Evolutionary conservation across 2,797 vertebrate species (phyloP).

Genomic region (Delichon dasypus): DNA sequence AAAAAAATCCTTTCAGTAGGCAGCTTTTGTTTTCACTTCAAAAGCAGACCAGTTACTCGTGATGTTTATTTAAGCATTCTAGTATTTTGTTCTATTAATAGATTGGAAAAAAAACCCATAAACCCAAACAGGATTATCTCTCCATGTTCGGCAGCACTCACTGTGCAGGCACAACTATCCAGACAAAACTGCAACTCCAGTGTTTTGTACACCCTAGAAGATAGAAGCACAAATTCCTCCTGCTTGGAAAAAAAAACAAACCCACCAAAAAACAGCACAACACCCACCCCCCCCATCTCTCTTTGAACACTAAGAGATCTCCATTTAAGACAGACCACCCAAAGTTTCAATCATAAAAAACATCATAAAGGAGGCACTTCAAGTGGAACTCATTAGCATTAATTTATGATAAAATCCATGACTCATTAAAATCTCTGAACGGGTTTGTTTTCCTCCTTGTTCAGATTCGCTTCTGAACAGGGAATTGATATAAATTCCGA

Average conservation of each 20-base stretch:
- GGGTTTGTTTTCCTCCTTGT: not conserved
- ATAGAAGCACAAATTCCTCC: constrained; percentile 18
- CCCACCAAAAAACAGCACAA: no score
- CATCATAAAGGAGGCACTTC: constrained; percentile 40
- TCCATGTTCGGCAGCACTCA: constrained; percentile 18
- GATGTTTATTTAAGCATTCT: not conserved
- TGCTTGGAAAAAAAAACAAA: not conserved
- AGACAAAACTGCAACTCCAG: not conserved
- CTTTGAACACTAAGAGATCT: constrained; percentile 55
- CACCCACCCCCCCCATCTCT: not conserved
- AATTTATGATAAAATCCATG: constrained; percentile 1
- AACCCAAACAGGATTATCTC: constrained; percentile 3
- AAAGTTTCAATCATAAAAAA: constrained; percentile 47
- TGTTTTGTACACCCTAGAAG: not conserved
- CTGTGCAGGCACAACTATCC: not conserved
- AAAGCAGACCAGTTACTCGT: not conserved
- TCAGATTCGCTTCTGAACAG: not conserved
- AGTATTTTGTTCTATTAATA: constrained; percentile 44
- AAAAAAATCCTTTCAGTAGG: not conserved
- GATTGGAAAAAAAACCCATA: not conserved
- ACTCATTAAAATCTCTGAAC: constrained; percentile 43
- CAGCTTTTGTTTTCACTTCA: constrained; percentile 39
- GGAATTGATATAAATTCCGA: not conserved
- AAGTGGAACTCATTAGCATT: constrained; percentile 41
- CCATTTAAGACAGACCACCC: constrained; percentile 57